phyloP scores from a whole-genome alignment of 1,140 invertebrate species.

The Formica selysi region DNA sequence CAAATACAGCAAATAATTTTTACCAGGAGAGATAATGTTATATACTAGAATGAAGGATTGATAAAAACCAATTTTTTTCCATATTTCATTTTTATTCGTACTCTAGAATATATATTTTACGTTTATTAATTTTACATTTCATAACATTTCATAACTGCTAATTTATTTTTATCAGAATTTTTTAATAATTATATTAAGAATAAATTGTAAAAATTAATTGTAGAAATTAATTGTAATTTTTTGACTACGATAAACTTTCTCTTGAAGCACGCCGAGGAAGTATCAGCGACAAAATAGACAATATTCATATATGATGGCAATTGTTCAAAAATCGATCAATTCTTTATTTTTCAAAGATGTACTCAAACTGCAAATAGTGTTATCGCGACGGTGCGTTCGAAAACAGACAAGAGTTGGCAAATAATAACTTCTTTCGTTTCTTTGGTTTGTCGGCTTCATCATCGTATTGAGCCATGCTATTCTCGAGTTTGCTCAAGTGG shows the following conservation, averaged over 20 bases:
- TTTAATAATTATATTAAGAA: background rate
- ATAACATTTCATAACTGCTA: background rate
- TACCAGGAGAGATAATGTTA: background rate
- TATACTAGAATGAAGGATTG: background rate
- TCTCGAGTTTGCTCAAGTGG: constrained; percentile 68
- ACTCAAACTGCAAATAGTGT: constrained; percentile 32
- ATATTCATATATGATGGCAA: constrained; percentile 42
- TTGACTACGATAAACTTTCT: constrained; percentile 6
- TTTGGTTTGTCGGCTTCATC: constrained; percentile 32
- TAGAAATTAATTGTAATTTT: too few species aligned
- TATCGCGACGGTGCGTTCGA: constrained; percentile 34
- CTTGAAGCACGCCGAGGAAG: background rate
- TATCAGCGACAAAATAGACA: background rate
- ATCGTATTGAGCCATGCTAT: background rate
- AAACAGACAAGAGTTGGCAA: constrained; percentile 25
- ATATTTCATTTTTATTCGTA: background rate
- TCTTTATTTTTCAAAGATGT: background rate
- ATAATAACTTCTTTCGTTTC: constrained; percentile 40
- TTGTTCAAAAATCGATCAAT: constrained; percentile 41
- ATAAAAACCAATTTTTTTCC: background rate
- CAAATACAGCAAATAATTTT: background rate
- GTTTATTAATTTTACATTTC: background rate
- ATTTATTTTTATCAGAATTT: constrained; percentile 3
- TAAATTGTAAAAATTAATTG: too few species aligned
- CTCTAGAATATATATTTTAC: background rate